Evolutionary conservation across 1,140 invertebrate genomes (phyloP).

Genomic region (Asbolus verrucosus): DNA sequence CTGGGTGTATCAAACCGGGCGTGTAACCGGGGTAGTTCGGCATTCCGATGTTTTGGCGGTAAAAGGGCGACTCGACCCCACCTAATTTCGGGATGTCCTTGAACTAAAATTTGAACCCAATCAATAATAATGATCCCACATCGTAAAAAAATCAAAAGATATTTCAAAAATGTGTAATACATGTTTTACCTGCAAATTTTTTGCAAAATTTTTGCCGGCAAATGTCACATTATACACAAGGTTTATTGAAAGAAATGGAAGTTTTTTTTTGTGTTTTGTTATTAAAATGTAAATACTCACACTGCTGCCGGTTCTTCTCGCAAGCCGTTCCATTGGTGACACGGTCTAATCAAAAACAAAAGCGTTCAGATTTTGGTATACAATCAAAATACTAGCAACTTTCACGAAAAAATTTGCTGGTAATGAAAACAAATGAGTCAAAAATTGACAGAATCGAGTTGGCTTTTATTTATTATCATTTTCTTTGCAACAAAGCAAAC

Average conservation of each 20-base stretch:
- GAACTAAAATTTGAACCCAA: constrained; percentile 76
- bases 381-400: constrained; percentile 46
- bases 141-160: too few species aligned
- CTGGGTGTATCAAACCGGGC: constrained; percentile 82
- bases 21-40: constrained; percentile 84
- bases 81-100: constrained; percentile 91
- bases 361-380: constrained; percentile 34
- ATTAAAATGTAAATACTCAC: constrained; percentile 55
- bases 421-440: not conserved
- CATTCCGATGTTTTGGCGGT: constrained; percentile 77
- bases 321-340: constrained; percentile 58
- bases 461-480: too few species aligned
- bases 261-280: constrained; percentile 5
- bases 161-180: constrained; percentile 18
- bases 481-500: too few species aligned
- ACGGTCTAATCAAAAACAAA: constrained; percentile 57
- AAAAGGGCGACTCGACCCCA: constrained; percentile 82
- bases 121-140: too few species aligned
- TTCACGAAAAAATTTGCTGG: constrained; percentile 48
- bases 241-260: too few species aligned
- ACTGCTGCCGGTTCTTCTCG: constrained; percentile 58
- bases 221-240: constrained; percentile 39
- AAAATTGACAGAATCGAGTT: too few species aligned
- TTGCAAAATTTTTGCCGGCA: constrained; percentile 57
- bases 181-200: constrained; percentile 43